phyloP scores from a whole-genome alignment of 2,113 vertebrate species.

The Scophthalmus maximus region DNA sequence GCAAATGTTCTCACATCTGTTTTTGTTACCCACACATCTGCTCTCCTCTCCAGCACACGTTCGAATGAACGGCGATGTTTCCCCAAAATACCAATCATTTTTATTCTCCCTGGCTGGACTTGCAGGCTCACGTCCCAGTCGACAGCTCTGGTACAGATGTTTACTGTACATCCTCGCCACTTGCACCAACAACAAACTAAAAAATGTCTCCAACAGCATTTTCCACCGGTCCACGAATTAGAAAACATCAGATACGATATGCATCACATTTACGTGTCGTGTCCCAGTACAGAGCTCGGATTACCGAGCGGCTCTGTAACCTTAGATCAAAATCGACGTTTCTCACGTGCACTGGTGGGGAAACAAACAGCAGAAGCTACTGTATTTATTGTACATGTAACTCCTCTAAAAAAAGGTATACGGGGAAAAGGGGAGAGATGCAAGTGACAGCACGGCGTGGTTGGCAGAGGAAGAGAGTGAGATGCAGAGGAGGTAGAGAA shows the following conservation, averaged over 20 bases:
- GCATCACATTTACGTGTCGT: too few species aligned
- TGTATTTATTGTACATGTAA: background rate
- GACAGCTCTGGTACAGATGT: too few species aligned
- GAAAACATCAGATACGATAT: too few species aligned
- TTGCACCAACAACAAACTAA: too few species aligned
- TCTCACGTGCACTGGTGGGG: background rate
- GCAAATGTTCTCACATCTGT: conserved; percentile 8
- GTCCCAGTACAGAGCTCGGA: too few species aligned
- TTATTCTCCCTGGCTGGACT: background rate
- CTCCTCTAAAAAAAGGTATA: background rate
- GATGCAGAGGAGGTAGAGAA: conserved; percentile 1
- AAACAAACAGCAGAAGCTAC: background rate
- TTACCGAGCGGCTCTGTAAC: conserved; percentile 22
- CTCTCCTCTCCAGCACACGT: background rate
- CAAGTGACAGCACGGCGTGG: conserved; percentile 13
- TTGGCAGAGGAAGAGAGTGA: conserved; percentile 8
- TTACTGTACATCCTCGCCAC: too few species aligned
- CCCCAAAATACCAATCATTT: conserved; percentile 8
- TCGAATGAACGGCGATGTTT: background rate
- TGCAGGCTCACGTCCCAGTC: too few species aligned
- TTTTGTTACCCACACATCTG: conserved; percentile 8
- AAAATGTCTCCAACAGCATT: too few species aligned
- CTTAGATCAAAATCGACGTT: conserved; percentile 15
- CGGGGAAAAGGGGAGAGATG: background rate
- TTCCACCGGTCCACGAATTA: too few species aligned